Conservation (phyloP, 2,797 vertebrate genomes). For the Triplophysa bombifrons region DNA sequence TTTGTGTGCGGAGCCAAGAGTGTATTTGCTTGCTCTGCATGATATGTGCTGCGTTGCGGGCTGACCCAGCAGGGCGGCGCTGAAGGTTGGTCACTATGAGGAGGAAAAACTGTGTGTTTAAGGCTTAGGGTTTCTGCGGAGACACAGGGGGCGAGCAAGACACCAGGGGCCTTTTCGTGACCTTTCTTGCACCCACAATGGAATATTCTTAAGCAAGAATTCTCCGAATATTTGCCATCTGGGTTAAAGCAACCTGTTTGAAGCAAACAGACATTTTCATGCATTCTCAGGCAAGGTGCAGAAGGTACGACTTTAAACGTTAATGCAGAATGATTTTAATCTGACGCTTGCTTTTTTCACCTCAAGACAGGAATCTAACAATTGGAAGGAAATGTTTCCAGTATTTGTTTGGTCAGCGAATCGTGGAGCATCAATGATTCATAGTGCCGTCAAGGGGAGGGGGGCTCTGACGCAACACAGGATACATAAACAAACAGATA, state of each 20-base stretch:
- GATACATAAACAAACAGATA: conserved; percentile 19
- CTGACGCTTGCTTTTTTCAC: conserved; percentile 15
- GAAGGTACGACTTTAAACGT: conserved; percentile 4
- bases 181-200: conserved; percentile 62
- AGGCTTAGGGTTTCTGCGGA: conserved; percentile 61
- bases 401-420: conserved; percentile 70
- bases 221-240: conserved; percentile 68
- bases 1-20: conserved; percentile 58
- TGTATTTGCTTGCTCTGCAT: conserved; percentile 75
- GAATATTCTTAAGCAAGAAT: conserved; percentile 65
- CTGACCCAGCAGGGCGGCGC: conserved; percentile 51
- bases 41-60: conserved; percentile 62
- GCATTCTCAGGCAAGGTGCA: conserved; percentile 29
- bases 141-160: conserved; percentile 54
- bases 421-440: conserved; percentile 73
- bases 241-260: conserved; percentile 2
- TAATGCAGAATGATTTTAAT: conserved; percentile 35
- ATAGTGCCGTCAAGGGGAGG: conserved; percentile 68
- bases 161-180: conserved; percentile 56
- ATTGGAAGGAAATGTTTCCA: conserved; percentile 50
- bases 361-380: conserved; percentile 42
- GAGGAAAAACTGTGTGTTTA: conserved; percentile 60
- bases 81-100: conserved; percentile 55
- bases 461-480: conserved; percentile 56
- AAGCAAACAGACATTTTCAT: conserved; percentile 37